Base-by-base conservation (phyloP, 1,140 invertebrate genomes). In the Dryas iulia region DNA sequence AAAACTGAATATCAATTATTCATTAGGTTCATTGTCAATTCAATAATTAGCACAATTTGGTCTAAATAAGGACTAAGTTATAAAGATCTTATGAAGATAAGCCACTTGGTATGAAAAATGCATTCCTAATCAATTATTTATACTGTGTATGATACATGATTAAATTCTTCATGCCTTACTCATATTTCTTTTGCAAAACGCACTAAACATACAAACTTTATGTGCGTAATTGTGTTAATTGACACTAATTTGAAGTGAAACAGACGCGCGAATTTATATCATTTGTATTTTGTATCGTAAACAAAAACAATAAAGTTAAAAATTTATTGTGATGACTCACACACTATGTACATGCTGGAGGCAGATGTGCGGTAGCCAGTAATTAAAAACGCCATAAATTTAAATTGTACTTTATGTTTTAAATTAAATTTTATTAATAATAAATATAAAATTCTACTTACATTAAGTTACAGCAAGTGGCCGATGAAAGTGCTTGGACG, bases 301-400 rank as follows among this genome's bases (percentile, higher is more conserved):
- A 73, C 66, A 67, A 73, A 76, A 72, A 73, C 61, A 73, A 71
- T 71, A 71, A 69, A 66, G 68, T 33, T 47, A 67, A 69, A 68
- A 61, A 56, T 73, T 70, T 62, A 67, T 67, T 24, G 63, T 31
- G 53, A 68, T 73, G 71, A 72, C 56, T 75, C 73, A 75, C 35
- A 56, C 62, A 66, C 14, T 56, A 25, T 56, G 24, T 56, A 56
- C 39, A 74, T 70, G 68, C 66, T 67, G 68, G 31, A 64, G 47
- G 47, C 64, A 67, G 68, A 70, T 74, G 68, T 71, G 67, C 39
- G 25, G 35, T 60, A 56, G 30, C 18, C 5, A n/a, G n/a, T 63
- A 35, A 65, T 66, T 58, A 59, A 57, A 70, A 63, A 31, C 26
- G 14, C 21, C 11, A 59, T 47, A 64, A 52, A 35, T 63, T 56